Evolutionary conservation across 2,888 invertebrate genomes (phyloP), one percentile per base, ranked within the genome.

Genomic region (Operophtera brumata): DNA sequence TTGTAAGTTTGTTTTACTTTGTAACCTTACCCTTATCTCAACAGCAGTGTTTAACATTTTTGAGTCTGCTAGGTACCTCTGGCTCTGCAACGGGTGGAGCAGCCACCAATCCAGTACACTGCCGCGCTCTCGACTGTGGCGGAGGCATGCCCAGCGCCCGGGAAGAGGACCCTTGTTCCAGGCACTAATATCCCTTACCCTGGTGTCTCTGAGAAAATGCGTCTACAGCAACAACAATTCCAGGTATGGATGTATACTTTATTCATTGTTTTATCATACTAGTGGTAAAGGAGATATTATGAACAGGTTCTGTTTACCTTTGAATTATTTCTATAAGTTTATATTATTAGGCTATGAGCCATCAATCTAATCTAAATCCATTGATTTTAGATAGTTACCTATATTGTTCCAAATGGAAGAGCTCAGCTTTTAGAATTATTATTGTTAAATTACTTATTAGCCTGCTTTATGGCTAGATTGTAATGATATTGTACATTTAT

Each of bases 71-170:
- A 90, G 90, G 86, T 79, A 60, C 90, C 90, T 45, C 78, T 86
- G 61, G 84, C 87, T 47, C 66, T 89, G 75, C 88, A 89, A 81
- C 80, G 85, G 73, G 87, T 80, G 72, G 90, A 90, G 51, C 73
- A 78, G 1, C 86, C 89, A 1, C 58, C 66, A 28, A 84, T 90
- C 66, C 69, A 78, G 62, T 87, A 90, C 73, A 86, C 78, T 49
- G 79, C 86, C 2, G 61, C 77, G 54, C 86, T 89, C 59, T 86
- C 89, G 6, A 87, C 90, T 6, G 89, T 90, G 34, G 67, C 77
- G 6, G 85, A 87, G 50, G 78, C 83, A 20, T 80, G 84, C 61
- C 61, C 78, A 8, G 77, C 86, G 13, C 75, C 83, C 36, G 76
- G 79, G 54, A 75, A 73, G 53, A 78, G 70, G 56, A 80, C 68